Base-by-base conservation (phyloP, 2,797 vertebrate species). In the Chiropotes sagulatus region DNA sequence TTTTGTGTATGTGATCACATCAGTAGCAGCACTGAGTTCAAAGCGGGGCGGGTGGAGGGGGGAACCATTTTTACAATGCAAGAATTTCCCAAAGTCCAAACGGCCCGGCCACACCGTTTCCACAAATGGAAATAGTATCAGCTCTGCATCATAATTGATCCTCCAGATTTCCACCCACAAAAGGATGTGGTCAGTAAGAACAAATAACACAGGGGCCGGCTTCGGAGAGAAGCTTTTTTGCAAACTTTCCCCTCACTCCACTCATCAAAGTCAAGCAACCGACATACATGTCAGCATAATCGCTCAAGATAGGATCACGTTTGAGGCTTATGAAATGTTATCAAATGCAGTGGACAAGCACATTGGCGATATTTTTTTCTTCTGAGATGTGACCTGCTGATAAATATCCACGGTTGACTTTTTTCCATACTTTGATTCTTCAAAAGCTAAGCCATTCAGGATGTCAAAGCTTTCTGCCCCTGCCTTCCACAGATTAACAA, bases 61-160 rank as follows among this genome's bases (percentile, higher is more conserved):
- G 17, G 41, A 80, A 73, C 76, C 46, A 73, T 83, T 52, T 61
- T 54, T 96, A 92, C 57, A 92, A 96, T 39, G 87, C 4, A 87
- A 90, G 79, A 93, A 41, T 7, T 96, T 96, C 96, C 97, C 41
- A 44, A 90, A 96, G 78, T 79, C 97, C 97, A 78, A 73, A 91
- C 33, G 28, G 57, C 81, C 70, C 0, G 90, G 80, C 96, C 90
- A 84, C 58, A 85, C 70, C 19, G 50, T 93, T 97, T 98, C 95
- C 96, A 87, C 96, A 76, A 92, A 98, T 75, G 95, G 97, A 96
- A 96, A 92, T 78, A 54, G 95, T 89, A 95, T 95, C 94, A 97
- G 98, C 98, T 98, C 98, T 98, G 96, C 98, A 98, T 98, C 97
- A 92, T 98, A 98, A 98, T 95, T 96, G 97, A 98, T 94, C 97